Base-by-base conservation (phyloP, 2,113 vertebrate species). In the Tyto alba region DNA sequence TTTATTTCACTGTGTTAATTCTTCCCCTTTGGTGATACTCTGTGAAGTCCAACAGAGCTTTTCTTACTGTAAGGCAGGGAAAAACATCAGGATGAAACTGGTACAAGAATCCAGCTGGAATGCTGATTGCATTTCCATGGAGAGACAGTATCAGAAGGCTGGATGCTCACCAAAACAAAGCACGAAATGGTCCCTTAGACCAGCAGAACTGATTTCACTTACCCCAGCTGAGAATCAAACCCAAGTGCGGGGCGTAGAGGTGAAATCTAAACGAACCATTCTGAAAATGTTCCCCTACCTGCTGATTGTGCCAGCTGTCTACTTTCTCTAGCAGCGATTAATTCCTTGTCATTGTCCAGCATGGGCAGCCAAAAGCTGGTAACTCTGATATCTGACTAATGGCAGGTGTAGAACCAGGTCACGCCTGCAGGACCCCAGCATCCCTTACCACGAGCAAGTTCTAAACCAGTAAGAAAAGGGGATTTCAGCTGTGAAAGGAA, bases 121-220 rank as follows among this genome's bases (percentile, higher is more conserved):
- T 7, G 18, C 30, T 34, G 55, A 21, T 3, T 7, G 32, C 16
- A 11, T 30, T 45, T 47, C n/a, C 40, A 2, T 2, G 17, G 29
- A 23, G 60, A 79, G 40, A 10, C 8, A 3, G 55, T 5, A 40
- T 17, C 0, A 23, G 63, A 64, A 30, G 50, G 76, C n/a, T 55
- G 71, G 68, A 38, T 12, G 40, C 40, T 48, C 40, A 29, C 21
- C 34, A 14, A 30, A n/a, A 9, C 16, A 18, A 43, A 48, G 59
- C 60, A 15, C 25, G 2, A 36, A 30, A 4, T 0, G 2, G 15
- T 32, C 36, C 64, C 48, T 45, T 9, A 11, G 30, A n/a, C 11
- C 50, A 47, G 22, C 52, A 32, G 40, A 62, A 17, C 30, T 3
- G 5, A 41, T 25, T 30, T 53, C 52, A 4, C 38, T 53, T 26